Evolutionary conservation across 2,113 vertebrate genomes (phyloP).

Genomic region (Pitta sordida): DNA sequence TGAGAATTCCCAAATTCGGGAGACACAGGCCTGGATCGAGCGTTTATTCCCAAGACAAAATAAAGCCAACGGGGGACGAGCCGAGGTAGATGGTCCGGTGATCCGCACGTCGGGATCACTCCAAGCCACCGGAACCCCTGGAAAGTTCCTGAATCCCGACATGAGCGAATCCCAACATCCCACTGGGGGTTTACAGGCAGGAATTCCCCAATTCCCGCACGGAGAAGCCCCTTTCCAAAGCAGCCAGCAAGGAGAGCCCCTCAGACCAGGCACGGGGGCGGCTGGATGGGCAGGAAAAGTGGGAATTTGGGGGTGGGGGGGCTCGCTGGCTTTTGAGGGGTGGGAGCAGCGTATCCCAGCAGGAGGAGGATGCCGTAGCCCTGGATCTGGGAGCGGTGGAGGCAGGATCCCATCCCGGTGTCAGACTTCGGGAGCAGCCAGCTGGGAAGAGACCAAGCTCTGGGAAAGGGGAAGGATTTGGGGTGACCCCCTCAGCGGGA

Average conservation of each 20-base stretch:
- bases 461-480: not conserved
- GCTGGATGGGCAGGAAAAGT: not conserved
- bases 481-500: accelerated
- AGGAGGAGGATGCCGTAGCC: not conserved
- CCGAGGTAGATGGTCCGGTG: not conserved
- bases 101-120: accelerated
- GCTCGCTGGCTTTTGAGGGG: not conserved
- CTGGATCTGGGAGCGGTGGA: not conserved
- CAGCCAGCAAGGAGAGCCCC: not conserved
- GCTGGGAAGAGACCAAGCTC: not conserved
- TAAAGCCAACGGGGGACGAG: not conserved
- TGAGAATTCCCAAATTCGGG: not conserved
- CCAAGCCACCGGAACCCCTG: not conserved
- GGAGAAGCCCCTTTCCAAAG: not conserved
- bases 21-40: not conserved
- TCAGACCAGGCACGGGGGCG: not conserved
- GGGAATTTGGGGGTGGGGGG: not conserved
- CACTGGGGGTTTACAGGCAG: not conserved
- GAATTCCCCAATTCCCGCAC: not conserved
- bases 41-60: not conserved
- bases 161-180: accelerated
- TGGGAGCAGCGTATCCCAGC: not conserved
- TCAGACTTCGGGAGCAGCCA: not conserved
- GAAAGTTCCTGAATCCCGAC: not conserved
- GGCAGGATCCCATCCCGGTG: not conserved